Base-by-base conservation (phyloP, 23 tunicate genomes). In the Diplosoma virens region DNA sequence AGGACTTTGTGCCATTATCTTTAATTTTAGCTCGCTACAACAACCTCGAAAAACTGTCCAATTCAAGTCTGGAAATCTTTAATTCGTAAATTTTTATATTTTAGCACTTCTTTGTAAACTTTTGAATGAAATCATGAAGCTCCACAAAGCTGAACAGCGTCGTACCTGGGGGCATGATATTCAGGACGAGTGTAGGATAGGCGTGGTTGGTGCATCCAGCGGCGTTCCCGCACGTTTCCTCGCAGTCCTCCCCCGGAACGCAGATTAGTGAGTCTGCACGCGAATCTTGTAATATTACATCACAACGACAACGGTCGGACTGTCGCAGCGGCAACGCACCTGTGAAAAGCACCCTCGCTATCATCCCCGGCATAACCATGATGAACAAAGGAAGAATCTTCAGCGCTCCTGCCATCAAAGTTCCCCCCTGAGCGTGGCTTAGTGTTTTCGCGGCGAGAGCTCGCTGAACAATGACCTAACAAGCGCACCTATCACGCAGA, bases 291-390 rank as follows among this genome's bases (percentile, higher is more conserved):
- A 16, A 16, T 45, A 16, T 45, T 9, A 11, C 14, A 9, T 45
- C 52, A 45, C 52, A 45, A 45, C n/a, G n/a, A n/a, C n/a, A n/a
- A n/a, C n/a, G n/a, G n/a, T n/a, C n/a, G n/a, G n/a, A n/a, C n/a
- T n/a, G n/a, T n/a, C n/a, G n/a, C n/a, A n/a, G n/a, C n/a, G n/a
- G n/a, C n/a, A n/a, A n/a, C n/a, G 7, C 41, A 84, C 90, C 81
- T 0, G 78, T 84, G 64, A 83, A 88, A n/a, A 78, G 76, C 18
- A 88, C 67, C 17, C 95, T 41, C 25, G 95, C 80, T 2, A 88
- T 83, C 95, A 88, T 88, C 0, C 95, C 95, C 1, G 95, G 95
- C 80, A 88, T 76, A 16, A 88, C 95, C 95, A 88, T 88, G 21
- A 88, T 76, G 53, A 59, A 77, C 7, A 85, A 29, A 5, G 95